A percentile compares a stretch with the other conserved stretches of the same genome.
phyloP scores from a whole-genome alignment of 2,888 invertebrate genomes.

The Hydriomena furcata region DNA sequence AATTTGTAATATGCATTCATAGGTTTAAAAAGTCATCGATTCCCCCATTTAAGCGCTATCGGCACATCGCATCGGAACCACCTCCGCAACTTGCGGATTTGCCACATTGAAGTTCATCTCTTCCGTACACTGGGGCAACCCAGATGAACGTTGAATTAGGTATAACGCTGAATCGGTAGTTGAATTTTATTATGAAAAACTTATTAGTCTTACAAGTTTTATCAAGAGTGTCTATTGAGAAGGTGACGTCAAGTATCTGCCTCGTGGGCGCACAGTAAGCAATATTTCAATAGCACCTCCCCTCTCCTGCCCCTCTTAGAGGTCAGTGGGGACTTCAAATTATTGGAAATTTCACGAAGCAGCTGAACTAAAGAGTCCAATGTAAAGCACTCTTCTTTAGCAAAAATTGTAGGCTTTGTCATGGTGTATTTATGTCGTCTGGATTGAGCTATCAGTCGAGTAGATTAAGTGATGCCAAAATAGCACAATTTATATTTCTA shows the following conservation, averaged over 20 bases:
- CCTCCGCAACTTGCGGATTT: too few relatives aligned
- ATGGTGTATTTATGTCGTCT: too few relatives aligned
- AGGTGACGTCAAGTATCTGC: slow-evolving; percentile 50
- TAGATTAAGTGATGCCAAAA: too few relatives aligned
- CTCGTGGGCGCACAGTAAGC: slow-evolving; percentile 53
- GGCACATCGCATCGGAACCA: too few relatives aligned
- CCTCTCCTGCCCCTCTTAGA: slow-evolving; percentile 29
- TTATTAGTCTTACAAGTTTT: slow-evolving; percentile 29
- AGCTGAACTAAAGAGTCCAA: slow-evolving; percentile 35
- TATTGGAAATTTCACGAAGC: slow-evolving; percentile 55
- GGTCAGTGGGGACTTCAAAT: slow-evolving; percentile 55
- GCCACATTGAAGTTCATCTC: too few relatives aligned
- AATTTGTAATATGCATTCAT: too few relatives aligned
- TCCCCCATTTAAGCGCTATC: too few relatives aligned
- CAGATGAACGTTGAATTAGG: background rate
- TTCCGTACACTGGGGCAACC: too few relatives aligned
- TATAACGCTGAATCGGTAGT: slow-evolving; percentile 1
- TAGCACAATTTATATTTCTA: too few relatives aligned
- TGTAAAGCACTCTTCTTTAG: slow-evolving; percentile 31
- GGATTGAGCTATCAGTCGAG: too few relatives aligned
- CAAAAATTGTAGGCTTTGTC: slow-evolving; percentile 19
- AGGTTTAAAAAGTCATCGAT: too few relatives aligned
- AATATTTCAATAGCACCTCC: slow-evolving; percentile 59
- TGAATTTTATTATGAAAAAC: slow-evolving; percentile 15
- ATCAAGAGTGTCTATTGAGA: slow-evolving; percentile 44